phyloP scores from a whole-genome alignment of 2,113 vertebrate genomes.

The Myiopsitta monachus region DNA sequence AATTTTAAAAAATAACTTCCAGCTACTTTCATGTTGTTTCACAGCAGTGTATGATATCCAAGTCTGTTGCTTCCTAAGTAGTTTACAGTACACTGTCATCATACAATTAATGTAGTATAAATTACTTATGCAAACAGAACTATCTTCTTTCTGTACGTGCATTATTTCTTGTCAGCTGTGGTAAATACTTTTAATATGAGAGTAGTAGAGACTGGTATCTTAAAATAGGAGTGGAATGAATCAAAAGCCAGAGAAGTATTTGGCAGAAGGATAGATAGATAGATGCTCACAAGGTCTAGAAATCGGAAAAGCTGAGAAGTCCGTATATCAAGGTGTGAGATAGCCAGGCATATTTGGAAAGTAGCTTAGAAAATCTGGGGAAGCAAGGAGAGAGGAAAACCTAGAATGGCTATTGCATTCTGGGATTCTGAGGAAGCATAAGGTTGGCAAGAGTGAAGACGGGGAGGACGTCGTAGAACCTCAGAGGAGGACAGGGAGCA shows the following conservation, averaged over 20 bases:
- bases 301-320: background rate
- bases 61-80: background rate
- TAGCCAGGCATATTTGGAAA: conserved; percentile 21
- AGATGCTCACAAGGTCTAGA: conserved; percentile 29
- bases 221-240: background rate
- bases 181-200: background rate
- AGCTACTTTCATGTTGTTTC: background rate
- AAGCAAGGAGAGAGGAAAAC: background rate
- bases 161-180: background rate
- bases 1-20: background rate
- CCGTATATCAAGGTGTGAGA: background rate
- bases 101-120: background rate
- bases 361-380: background rate
- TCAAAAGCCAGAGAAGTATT: background rate
- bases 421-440: background rate
- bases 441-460: background rate
- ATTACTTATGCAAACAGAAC: background rate
- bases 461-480: background rate
- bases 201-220: background rate
- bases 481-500: background rate
- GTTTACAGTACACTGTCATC: background rate
- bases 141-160: background rate
- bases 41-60: background rate
- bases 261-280: background rate
- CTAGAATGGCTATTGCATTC: background rate